Base-by-base conservation (phyloP, 1,140 invertebrate genomes). In the Neuroterus valhalla region DNA sequence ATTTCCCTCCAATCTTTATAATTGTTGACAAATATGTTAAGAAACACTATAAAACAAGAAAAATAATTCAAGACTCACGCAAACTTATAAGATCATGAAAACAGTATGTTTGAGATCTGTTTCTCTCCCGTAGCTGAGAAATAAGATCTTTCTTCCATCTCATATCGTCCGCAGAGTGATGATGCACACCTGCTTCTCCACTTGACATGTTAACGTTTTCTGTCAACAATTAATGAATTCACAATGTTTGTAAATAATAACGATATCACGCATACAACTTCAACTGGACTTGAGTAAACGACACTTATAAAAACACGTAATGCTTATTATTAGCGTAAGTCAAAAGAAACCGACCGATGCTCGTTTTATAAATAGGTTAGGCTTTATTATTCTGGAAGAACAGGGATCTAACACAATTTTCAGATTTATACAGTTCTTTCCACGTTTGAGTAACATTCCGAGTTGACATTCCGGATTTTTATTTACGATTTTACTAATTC, bases 1-100 rank as follows among this genome's bases (percentile, higher is more conserved):
- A 44, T 67, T 19, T 42, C 15, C 6, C 17, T 12, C 19, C 4
- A 17, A 8, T 38, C 17, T 44, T 19, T n/a, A 44, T 67, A 15
- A 6, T n/a, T 38, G 3, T 38, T 8, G 31, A 8, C 10, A 4
- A 67, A 17, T 17, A 66, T 23, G 17, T 26, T 66, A 21, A 66
- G 11, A 62, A 62, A 75, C 68, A 75, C n/a, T 55, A 17, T 52
- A 75, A 67, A n/a, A 52, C n/a, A 50, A 72, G 19, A 0, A 44
- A 43, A 50, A n/a, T 76, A 73, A 78, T 74, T 77, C 73, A 75
- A 76, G 74, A 82, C 91, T 90, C 89, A 93, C 93, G 93, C 82
- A 92, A 89, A 78, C 88, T 88, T 76, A 94, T 93, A 71, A 94
- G 90, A 85, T 94, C 93, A 72, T 92, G 90, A 80, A 93, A 94